Conservation (phyloP, 1,140 invertebrate species). For the Drosophila nigromelanica region DNA sequence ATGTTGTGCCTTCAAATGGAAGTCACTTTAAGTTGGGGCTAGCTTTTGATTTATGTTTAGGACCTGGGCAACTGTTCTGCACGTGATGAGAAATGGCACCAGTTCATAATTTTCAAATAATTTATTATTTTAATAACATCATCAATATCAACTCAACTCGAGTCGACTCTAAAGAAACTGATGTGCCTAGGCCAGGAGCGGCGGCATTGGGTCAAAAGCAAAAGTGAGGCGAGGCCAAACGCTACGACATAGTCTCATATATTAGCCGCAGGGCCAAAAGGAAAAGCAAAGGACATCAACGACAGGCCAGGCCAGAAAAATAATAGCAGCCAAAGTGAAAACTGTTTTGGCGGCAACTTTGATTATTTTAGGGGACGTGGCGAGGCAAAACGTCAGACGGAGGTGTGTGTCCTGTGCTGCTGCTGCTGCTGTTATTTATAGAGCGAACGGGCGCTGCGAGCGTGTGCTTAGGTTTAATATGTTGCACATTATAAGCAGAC, state of each 20-base stretch:
- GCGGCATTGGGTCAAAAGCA: constrained; percentile 66
- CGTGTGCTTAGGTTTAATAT: constrained; percentile 82
- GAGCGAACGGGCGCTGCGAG: constrained; percentile 58
- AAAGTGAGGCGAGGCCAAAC: constrained; percentile 62
- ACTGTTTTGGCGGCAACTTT: constrained; percentile 80
- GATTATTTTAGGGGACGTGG: constrained; percentile 53
- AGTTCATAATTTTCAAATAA: constrained; percentile 83
- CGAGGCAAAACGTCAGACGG: not conserved
- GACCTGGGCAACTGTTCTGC: constrained; percentile 32
- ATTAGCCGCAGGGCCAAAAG: constrained; percentile 71
- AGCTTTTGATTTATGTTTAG: constrained; percentile 67
- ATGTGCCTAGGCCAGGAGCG: constrained; percentile 49
- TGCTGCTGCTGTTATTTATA: constrained; percentile 78
- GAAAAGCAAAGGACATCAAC: constrained; percentile 63
- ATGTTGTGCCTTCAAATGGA: constrained; percentile 7
- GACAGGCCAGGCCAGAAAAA: constrained; percentile 62
- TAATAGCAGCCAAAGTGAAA: constrained; percentile 80
- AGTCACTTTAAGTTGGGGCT: constrained; percentile 27
- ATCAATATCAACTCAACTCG: constrained; percentile 78
- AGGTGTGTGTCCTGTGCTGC: constrained; percentile 28
- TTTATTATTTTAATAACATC: constrained; percentile 83
- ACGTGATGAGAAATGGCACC: constrained; percentile 77
- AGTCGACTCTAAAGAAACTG: constrained; percentile 31
- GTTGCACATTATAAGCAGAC: constrained; percentile 84
- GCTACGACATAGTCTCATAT: constrained; percentile 71